Percentiles rank a stretch among this genome's conserved stretches.
Conservation (phyloP, 2,113 vertebrate genomes). For the Elgaria multicarinata region DNA sequence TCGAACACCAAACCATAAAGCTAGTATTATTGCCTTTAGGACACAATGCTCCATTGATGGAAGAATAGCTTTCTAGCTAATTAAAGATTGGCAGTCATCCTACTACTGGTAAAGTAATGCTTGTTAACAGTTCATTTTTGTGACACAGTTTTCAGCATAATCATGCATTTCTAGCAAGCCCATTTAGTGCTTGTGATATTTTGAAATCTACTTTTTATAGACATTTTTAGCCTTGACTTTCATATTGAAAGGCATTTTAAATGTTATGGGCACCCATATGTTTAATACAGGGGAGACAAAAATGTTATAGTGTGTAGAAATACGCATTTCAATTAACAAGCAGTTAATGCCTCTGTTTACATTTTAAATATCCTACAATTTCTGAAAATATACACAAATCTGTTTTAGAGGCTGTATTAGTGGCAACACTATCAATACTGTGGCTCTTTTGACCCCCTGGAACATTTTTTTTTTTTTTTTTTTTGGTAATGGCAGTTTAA, state of each 20-base stretch:
- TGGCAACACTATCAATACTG: conserved; percentile 49
- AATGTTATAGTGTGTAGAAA: conserved; percentile 63
- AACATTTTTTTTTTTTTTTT: too few species aligned
- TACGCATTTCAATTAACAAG: conserved; percentile 57
- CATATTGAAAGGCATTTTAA: conserved; percentile 70
- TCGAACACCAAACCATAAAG: conserved; percentile 66
- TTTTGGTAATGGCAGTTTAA: conserved; percentile 21
- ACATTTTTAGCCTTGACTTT: conserved; percentile 69
- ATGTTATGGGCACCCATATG: conserved; percentile 59
- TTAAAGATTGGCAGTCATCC: conserved; percentile 77
- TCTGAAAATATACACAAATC: conserved; percentile 58
- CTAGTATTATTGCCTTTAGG: conserved; percentile 71
- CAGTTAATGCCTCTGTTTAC: conserved; percentile 54
- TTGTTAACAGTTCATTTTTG: conserved; percentile 75
- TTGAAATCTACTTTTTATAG: conserved; percentile 77
- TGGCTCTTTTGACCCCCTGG: conserved; percentile 37
- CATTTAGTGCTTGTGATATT: conserved; percentile 74
- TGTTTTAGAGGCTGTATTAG: conserved; percentile 58
- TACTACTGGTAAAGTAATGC: conserved; percentile 71
- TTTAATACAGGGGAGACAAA: conserved; percentile 63
- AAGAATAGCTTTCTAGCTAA: conserved; percentile 78
- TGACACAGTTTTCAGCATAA: conserved; percentile 70
- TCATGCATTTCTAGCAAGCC: conserved; percentile 75
- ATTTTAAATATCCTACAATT: conserved; percentile 61
- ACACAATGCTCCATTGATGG: conserved; percentile 75